Evolutionary conservation across 2,113 vertebrate species (phyloP).

Genomic region (Xiphophorus maculatus): DNA sequence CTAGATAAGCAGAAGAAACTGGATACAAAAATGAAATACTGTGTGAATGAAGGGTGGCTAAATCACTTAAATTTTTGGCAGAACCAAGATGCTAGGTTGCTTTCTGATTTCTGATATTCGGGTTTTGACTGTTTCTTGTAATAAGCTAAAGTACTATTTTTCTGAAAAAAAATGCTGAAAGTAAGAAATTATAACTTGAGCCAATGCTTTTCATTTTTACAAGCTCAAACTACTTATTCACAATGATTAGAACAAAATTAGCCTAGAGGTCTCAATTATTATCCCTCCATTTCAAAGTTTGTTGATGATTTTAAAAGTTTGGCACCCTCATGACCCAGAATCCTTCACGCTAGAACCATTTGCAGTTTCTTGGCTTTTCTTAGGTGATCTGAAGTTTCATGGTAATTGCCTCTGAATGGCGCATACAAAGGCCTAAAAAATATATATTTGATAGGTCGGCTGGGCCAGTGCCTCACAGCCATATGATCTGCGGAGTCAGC

Average conservation of each 20-base stretch:
- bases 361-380: neutral
- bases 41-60: too few relatives aligned
- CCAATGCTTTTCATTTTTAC: neutral
- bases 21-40: too few relatives aligned
- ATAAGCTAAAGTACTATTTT: too few relatives aligned
- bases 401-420: conserved; percentile 31
- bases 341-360: conserved; percentile 21
- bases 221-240: neutral
- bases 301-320: conserved; percentile 29
- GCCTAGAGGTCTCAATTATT: neutral
- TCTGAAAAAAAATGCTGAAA: too few relatives aligned
- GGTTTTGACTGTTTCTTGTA: too few relatives aligned
- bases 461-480: conserved; percentile 24
- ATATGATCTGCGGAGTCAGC: conserved; percentile 60
- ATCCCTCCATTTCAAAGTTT: neutral
- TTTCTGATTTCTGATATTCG: too few relatives aligned
- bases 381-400: conserved; percentile 1
- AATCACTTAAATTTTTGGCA: too few relatives aligned
- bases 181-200: neutral
- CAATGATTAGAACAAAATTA: neutral
- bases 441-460: conserved; percentile 36
- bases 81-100: too few relatives aligned
- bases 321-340: conserved; percentile 48
- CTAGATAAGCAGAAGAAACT: too few relatives aligned
- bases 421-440: neutral